Base-by-base conservation (phyloP, 2,888 invertebrate genomes). In the Drosophila koepferae region DNA sequence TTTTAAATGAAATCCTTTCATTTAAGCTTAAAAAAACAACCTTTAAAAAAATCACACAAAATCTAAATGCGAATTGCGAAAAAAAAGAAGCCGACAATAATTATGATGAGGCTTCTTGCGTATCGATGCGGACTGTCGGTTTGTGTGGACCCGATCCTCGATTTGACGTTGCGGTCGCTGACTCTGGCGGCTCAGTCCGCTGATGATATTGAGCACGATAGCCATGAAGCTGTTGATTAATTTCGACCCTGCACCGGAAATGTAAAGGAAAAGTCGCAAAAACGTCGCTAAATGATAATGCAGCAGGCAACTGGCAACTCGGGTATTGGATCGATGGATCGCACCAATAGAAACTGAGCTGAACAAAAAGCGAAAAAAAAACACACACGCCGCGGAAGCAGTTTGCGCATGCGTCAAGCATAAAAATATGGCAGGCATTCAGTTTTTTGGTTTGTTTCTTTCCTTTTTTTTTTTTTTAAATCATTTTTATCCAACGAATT, bases 201-300 rank as follows among this genome's bases (percentile, higher is more conserved):
- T 72, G 70, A 74, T 67, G 70, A 72, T 75, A 72, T 66, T 68
- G 72, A 65, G 43, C 72, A 66, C 77, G 72, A 81, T 76, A 85
- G 56, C 88, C 85, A 77, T 75, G 85, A 89, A 86, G 90, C 89
- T 89, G 89, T 84, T 89, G 90, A 86, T 90, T 86, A 89, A 89
- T 85, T 88, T 86, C 49, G 78, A 74, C 63, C 74, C 56, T 55
- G 67, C 89, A 82, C 87, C 87, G 87, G 87, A 88, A 89, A 88
- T 90, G 89, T 89, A 84, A 80, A 55, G 64, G 61, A 62, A 76
- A 74, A 73, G 61, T 63, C 60, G 70, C 63, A 81, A 68, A 80
- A 85, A 80, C 77, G 76, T 80, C 82, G 73, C 80, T 74, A 88
- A 84, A 87, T 87, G 80, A 82, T 82, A 82, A 82, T 85, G 74